Evolutionary conservation across 2,888 invertebrate genomes (phyloP).

Genomic region (Dasysyrphus tricinctus): DNA sequence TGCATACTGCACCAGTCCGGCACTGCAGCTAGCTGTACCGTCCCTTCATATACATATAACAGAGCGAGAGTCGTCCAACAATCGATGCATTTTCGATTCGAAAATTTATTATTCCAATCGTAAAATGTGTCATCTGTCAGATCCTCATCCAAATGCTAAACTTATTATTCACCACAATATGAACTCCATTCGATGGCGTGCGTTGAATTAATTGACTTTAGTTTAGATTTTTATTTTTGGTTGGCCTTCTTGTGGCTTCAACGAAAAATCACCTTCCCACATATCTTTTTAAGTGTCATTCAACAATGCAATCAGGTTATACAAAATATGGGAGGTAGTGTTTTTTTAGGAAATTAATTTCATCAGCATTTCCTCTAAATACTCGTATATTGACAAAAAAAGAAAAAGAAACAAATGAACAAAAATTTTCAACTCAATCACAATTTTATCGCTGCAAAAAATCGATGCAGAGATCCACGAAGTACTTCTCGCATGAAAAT

Average conservation of each 20-base stretch:
- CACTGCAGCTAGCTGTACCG: neutral
- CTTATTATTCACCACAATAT: slow-evolving; percentile 74
- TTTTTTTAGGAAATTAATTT: slow-evolving; percentile 28
- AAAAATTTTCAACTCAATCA: slow-evolving; percentile 68
- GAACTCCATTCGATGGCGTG: slow-evolving; percentile 68
- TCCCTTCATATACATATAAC: neutral
- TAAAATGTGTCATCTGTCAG: slow-evolving; percentile 74
- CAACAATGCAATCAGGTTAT: slow-evolving; percentile 59
- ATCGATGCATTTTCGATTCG: slow-evolving; percentile 43
- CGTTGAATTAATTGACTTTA: slow-evolving; percentile 73
- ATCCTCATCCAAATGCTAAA: slow-evolving; percentile 67
- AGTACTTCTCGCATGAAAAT: slow-evolving; percentile 12
- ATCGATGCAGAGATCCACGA: slow-evolving; percentile 65
- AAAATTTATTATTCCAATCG: slow-evolving; percentile 75
- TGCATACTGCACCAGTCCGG: neutral
- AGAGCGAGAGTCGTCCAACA: neutral
- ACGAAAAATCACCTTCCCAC: slow-evolving; percentile 72
- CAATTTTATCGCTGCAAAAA: slow-evolving; percentile 69
- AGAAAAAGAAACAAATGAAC: slow-evolving; percentile 7
- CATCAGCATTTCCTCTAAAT: slow-evolving; percentile 47
- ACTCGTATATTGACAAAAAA: slow-evolving; percentile 30
- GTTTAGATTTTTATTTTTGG: slow-evolving; percentile 3
- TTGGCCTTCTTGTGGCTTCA: slow-evolving; percentile 15
- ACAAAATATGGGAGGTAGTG: neutral
- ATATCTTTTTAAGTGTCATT: slow-evolving; percentile 68